Base-by-base conservation (phyloP, 37 sponge, comb jelly and placozoan species). In the Crambe crambe region DNA sequence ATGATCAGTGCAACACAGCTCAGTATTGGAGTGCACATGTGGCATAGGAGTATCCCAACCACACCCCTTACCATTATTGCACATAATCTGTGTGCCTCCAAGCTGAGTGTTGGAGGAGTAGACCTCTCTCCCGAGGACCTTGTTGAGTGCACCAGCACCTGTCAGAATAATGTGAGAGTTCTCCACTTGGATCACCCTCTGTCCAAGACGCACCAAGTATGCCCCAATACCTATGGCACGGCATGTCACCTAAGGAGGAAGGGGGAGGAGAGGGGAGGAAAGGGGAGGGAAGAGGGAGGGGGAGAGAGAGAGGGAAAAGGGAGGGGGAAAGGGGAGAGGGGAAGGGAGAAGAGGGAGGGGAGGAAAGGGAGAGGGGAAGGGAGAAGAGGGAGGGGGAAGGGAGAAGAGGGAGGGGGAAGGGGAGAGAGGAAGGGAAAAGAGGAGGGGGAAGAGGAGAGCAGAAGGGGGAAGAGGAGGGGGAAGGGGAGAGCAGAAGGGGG, bases 221-320 rank as follows among this genome's bases (percentile, higher is more conserved):
- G 99, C 91, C 32, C 99, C 99, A 44, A 98, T 98, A 8, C 99
- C 99, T 56, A 98, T 89, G 44, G 96, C 94, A 23, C 99, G 70
- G 71, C 99, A 98, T 0, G 96, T 93, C 80, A 98, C 97, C 97
- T 96, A 30, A 65, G 31, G 1, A 9, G 34, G 10, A 9, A 30
- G 10, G 10, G 66, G 2, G 35, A 17, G 66, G 34, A 34, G 27
- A 31, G 10, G 66, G 34, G 35, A 32, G 30, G 26, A 22, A 22
- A 25, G 25, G 27, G 61, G 27, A 20, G 17, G 5, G 61, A 60
- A 22, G 17, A 26, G 17, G 12, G 51, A 15, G 12, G 10, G 12
- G 12, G 12, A 47, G 6, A 12, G 12, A 12, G 12, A 47, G 51
- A 47, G 51, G 51, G 12, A 12, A 12, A 47, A 12, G 12, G 51